phyloP scores from a whole-genome alignment of 2,797 vertebrate species.

The Argyrosomus regius region DNA sequence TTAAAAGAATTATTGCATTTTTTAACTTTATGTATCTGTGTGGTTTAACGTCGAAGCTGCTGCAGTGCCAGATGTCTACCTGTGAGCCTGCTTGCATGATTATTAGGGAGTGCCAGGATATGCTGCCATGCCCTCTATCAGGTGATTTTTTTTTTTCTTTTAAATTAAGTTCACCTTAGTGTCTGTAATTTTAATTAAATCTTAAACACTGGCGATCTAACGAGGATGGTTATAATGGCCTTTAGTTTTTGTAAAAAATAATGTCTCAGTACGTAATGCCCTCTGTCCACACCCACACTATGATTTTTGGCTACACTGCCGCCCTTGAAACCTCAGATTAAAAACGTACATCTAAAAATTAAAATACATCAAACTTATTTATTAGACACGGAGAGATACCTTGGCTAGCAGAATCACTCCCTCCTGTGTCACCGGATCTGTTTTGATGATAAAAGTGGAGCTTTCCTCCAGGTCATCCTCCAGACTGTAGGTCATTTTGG shows the following conservation, averaged over 20 bases:
- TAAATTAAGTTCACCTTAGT: neutral
- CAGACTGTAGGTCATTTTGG: constrained; percentile 91
- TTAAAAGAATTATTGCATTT: neutral
- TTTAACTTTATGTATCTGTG: neutral
- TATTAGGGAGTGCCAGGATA: constrained; percentile 1
- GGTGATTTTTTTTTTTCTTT: constrained; percentile 2
- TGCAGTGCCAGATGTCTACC: constrained; percentile 30
- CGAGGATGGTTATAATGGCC: neutral
- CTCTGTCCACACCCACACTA: neutral
- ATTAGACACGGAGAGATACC: constrained; percentile 75
- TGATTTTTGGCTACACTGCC: neutral
- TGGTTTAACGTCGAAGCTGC: neutral
- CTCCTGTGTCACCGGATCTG: constrained; percentile 91
- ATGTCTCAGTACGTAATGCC: neutral
- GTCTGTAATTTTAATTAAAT: constrained; percentile 22
- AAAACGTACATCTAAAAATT: constrained; percentile 3
- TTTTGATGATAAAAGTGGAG: constrained; percentile 88
- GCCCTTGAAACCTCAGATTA: neutral
- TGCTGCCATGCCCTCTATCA: constrained; percentile 9
- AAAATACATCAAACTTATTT: neutral
- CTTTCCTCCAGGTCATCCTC: constrained; percentile 88
- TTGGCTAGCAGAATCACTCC: constrained; percentile 91
- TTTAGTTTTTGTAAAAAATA: neutral
- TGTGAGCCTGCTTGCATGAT: neutral
- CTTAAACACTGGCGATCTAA: neutral